A percentile compares a stretch with the other conserved stretches of the same genome.
These are phyloP conservation scores for Haliaeetus vocifer DNA, from an alignment of 2,797 vertebrate species.

Conservation along the genomic window DNA sequence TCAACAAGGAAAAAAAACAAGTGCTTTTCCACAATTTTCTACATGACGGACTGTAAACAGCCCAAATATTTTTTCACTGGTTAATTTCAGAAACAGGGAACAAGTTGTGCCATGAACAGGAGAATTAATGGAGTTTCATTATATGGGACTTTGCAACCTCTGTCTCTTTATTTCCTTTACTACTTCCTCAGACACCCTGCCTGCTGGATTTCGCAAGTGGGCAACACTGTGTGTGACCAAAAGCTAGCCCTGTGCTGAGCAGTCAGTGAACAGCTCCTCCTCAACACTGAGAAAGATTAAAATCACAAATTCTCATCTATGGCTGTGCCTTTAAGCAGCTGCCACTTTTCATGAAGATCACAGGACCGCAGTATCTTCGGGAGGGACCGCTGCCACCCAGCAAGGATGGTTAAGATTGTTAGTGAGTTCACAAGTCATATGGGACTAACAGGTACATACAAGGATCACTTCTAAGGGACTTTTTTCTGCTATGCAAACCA, in stretches of 20 bases:
- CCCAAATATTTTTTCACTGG: not conserved
- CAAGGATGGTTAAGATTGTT: not conserved
- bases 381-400: not conserved
- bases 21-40: not conserved
- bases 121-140: not conserved
- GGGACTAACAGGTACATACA: not conserved
- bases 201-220: not conserved
- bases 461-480: not conserved
- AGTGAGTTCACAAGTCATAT: not conserved
- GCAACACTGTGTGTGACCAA: not conserved
- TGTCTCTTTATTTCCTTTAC: not conserved
- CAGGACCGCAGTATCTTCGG: not conserved
- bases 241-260: not conserved
- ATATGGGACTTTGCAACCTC: not conserved
- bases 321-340: not conserved
- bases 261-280: not conserved
- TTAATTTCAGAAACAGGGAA: not conserved
- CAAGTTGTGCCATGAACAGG: not conserved
- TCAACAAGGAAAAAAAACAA: not conserved
- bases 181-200: not conserved
- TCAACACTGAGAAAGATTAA: not conserved
- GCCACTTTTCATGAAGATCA: not conserved
- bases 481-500: not conserved
- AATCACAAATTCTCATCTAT: not conserved
- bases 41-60: not conserved